Evolutionary conservation across 2,888 invertebrate species (phyloP).

Genomic region (Scaeva pyrastri): DNA sequence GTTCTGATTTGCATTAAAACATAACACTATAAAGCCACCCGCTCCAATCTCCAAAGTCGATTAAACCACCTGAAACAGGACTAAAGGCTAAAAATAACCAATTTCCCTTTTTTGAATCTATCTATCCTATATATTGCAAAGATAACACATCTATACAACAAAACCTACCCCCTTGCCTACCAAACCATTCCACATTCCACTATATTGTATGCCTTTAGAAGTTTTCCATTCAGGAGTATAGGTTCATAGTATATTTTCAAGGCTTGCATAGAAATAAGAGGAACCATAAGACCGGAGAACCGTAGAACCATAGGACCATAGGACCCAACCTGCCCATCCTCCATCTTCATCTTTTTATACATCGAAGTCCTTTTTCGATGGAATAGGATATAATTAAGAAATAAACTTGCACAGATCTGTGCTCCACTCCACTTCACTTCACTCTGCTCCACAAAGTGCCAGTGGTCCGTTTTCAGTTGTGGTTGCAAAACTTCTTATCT

Average conservation of each 20-base stretch:
- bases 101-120: conserved; percentile 30
- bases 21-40: conserved; percentile 35
- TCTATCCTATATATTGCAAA: conserved; percentile 35
- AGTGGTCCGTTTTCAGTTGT: neutral
- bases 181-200: no score
- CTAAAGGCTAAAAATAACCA: conserved; percentile 31
- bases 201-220: neutral
- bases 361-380: neutral
- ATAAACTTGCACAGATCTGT: conserved; percentile 48
- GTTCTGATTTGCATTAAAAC: conserved; percentile 65
- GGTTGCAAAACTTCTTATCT: conserved; percentile 57
- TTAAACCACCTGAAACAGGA: conserved; percentile 53
- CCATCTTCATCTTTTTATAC: neutral
- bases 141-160: conserved; percentile 65
- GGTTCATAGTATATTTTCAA: neutral
- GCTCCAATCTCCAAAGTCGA: conserved; percentile 33
- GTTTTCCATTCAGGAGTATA: neutral
- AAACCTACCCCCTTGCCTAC: no score
- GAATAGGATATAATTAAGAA: conserved; percentile 70
- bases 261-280: conserved; percentile 2
- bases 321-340: neutral
- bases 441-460: neutral
- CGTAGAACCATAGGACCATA: no score
- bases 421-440: neutral
- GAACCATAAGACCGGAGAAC: neutral